phyloP scores from a whole-genome alignment of 37 sponge, comb jelly and placozoan genomes.

The Halisarca cf. caerulea region DNA sequence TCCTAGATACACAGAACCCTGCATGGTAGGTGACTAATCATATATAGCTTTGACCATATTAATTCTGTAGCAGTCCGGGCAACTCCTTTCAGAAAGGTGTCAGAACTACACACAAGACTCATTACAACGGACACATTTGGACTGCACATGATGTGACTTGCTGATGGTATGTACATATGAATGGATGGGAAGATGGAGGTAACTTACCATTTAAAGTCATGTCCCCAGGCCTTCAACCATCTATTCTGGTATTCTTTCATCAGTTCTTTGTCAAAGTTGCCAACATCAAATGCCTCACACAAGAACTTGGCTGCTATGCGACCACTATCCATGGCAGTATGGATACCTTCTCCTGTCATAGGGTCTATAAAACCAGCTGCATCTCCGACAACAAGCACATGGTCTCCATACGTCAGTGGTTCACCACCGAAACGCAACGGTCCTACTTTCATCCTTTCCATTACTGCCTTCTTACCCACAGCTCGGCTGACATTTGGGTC shows the following conservation, averaged over 20 bases:
- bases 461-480: slow-evolving; percentile 41
- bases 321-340: slow-evolving; percentile 61
- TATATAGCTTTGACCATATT: no score
- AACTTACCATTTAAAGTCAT: slow-evolving; percentile 66
- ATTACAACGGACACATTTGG: no score
- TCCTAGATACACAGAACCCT: no score
- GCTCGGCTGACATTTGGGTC: slow-evolving; percentile 55
- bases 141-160: no score
- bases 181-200: no score
- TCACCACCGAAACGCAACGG: slow-evolving; percentile 55
- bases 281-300: slow-evolving; percentile 53
- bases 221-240: slow-evolving; percentile 58
- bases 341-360: slow-evolving; percentile 73
- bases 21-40: no score
- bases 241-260: slow-evolving; percentile 70
- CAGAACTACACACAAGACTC: no score
- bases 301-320: slow-evolving; percentile 53
- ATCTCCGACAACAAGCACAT: slow-evolving; percentile 68
- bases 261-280: slow-evolving; percentile 59
- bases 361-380: slow-evolving; percentile 69
- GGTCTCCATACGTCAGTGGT: slow-evolving; percentile 49
- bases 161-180: no score
- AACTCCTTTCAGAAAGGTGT: no score
- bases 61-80: no score
- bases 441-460: slow-evolving; percentile 68